A percentile compares a stretch with the other conserved stretches of the same genome.
phyloP scores from a whole-genome alignment of 2,888 invertebrate genomes.

The Drosophila demipolita region DNA sequence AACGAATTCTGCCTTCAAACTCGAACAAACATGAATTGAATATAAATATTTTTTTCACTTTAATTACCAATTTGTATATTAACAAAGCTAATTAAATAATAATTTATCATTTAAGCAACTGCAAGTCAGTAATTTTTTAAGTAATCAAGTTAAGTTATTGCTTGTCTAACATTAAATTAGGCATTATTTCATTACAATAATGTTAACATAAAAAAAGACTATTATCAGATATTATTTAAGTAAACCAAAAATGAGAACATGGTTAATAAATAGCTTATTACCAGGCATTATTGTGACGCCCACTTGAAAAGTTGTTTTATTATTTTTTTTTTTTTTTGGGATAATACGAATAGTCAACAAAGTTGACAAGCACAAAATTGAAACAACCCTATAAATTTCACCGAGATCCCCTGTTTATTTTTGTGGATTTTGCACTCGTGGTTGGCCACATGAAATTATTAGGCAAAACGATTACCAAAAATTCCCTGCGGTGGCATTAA shows the following conservation, averaged over 20 bases:
- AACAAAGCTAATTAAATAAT: not conserved
- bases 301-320: conserved; percentile 14
- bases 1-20: not conserved
- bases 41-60: not conserved
- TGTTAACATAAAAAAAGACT: not conserved
- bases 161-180: not conserved
- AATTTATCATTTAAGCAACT: not conserved
- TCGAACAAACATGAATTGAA: not conserved
- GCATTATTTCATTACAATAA: not conserved
- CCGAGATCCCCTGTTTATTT: not conserved
- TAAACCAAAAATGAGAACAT: not conserved
- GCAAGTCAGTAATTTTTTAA: not conserved
- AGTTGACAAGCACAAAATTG: conserved; percentile 25
- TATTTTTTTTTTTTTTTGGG: not conserved
- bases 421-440: not conserved
- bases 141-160: not conserved
- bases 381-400: conserved; percentile 20
- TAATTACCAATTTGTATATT: not conserved
- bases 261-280: not conserved
- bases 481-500: conserved; percentile 81
- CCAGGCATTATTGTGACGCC: conserved; percentile 13
- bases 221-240: not conserved
- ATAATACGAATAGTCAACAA: conserved; percentile 32
- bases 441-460: conserved; percentile 68
- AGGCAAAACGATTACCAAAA: conserved; percentile 73